Evolutionary conservation across 2,113 vertebrate genomes (phyloP).

Genomic region (Ariopsis seemanni): DNA sequence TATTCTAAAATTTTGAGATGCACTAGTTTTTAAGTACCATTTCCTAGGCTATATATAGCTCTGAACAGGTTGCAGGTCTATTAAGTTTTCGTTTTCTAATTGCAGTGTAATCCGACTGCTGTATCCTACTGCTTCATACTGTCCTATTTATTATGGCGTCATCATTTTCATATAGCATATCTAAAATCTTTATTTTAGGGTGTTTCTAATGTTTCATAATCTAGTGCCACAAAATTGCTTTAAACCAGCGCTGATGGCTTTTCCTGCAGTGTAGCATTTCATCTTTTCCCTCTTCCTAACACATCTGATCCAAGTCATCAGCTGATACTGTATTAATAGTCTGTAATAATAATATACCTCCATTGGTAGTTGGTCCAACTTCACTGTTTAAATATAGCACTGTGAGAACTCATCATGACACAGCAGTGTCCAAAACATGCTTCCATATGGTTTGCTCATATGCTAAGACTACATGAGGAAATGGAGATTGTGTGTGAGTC

Average conservation of each 20-base stretch:
- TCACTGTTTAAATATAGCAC: conserved; percentile 12
- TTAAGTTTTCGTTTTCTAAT: background rate
- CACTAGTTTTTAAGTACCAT: background rate
- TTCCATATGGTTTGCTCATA: background rate
- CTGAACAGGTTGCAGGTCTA: background rate
- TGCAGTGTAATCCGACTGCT: background rate
- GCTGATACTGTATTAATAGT: conserved; percentile 28
- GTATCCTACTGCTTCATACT: background rate
- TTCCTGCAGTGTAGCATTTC: background rate
- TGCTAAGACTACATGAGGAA: background rate
- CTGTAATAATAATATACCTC: conserved; percentile 9
- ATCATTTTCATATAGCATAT: background rate
- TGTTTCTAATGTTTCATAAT: background rate
- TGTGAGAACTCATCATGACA: conserved; percentile 22
- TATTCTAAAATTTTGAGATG: no score
- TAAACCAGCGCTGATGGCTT: background rate
- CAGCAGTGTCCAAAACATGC: conserved; percentile 9
- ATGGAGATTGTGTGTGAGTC: background rate
- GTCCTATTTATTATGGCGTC: background rate
- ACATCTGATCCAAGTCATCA: conserved; percentile 13
- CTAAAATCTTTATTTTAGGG: background rate
- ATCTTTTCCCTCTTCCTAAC: background rate
- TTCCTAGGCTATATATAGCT: background rate
- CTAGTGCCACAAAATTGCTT: background rate
- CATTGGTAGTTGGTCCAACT: background rate